Evolutionary conservation across 2,888 invertebrate genomes (phyloP).

Genomic region (Cheilosia variabilis): DNA sequence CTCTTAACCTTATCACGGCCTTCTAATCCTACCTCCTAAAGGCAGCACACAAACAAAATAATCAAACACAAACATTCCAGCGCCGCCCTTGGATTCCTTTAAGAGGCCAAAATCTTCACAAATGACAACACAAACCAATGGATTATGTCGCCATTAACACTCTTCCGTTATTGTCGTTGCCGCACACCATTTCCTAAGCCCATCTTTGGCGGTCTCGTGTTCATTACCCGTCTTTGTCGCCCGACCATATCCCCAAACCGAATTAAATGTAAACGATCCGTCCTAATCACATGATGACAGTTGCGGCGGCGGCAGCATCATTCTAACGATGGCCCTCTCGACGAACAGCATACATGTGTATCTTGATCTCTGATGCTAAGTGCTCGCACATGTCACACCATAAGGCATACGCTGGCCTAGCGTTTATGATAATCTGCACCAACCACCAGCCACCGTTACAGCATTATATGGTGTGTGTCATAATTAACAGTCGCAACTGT

Average conservation of each 20-base stretch:
- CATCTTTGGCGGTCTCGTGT: slow-evolving; percentile 25
- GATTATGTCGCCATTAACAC: slow-evolving; percentile 12
- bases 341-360: slow-evolving; percentile 5
- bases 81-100: too few relatives aligned
- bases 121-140: slow-evolving; percentile 17
- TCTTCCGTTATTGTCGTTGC: slow-evolving; percentile 32
- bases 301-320: slow-evolving; percentile 28
- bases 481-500: slow-evolving; percentile 52
- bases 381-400: slow-evolving; percentile 67
- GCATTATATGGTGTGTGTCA: slow-evolving; percentile 54
- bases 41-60: neutral
- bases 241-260: slow-evolving; percentile 29
- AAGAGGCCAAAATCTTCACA: neutral
- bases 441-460: slow-evolving; percentile 62
- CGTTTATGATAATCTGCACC: slow-evolving; percentile 35
- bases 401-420: slow-evolving; percentile 6
- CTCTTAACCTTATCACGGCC: too few relatives aligned
- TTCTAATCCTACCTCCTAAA: too few relatives aligned
- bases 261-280: slow-evolving; percentile 56
- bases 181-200: slow-evolving; percentile 13
- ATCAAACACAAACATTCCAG: neutral
- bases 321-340: slow-evolving; percentile 16
- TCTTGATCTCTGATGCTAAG: slow-evolving; percentile 45
- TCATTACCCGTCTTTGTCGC: slow-evolving; percentile 12
- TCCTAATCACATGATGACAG: slow-evolving; percentile 50